Percentiles rank a stretch among this genome's conserved stretches.
Evolutionary conservation across 2,797 vertebrate species (phyloP).

Genomic region (Coranthus polyacanthus): DNA sequence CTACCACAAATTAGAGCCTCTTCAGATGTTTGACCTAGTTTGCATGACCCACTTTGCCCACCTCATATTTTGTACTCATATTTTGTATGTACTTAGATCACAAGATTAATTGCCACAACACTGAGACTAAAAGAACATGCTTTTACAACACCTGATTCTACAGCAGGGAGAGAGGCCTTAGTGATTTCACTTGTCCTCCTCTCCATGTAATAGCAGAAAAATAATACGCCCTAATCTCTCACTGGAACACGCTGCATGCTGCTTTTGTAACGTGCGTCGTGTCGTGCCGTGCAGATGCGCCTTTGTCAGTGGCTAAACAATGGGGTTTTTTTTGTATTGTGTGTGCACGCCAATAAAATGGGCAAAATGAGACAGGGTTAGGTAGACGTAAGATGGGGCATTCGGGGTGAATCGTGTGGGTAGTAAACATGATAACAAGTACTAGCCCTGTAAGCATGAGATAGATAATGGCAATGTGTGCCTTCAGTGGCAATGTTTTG

Average conservation of each 20-base stretch:
- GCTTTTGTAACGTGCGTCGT: constrained; percentile 9
- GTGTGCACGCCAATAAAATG: neutral
- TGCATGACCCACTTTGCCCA: constrained; percentile 57
- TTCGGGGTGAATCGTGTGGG: neutral
- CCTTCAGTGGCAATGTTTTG: neutral
- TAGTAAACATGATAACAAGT: constrained; percentile 4
- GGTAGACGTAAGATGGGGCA: neutral
- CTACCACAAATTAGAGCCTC: constrained; percentile 55
- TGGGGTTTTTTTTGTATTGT: constrained; percentile 2
- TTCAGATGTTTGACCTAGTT: constrained; percentile 65
- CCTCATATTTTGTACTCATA: constrained; percentile 27
- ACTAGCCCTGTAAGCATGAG: neutral
- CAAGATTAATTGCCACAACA: constrained; percentile 39
- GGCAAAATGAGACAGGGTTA: neutral
- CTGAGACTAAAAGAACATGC: constrained; percentile 10
- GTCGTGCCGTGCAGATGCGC: neutral
- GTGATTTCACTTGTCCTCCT: neutral
- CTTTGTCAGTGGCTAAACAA: neutral
- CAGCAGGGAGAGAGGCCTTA: too few species aligned
- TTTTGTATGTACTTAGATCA: constrained; percentile 45
- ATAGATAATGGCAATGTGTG: neutral
- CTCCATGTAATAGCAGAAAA: constrained; percentile 8
- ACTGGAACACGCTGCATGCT: constrained; percentile 1
- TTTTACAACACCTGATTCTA: constrained; percentile 22
- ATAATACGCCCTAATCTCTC: constrained; percentile 17